Evolutionary conservation across 2,888 invertebrate genomes (phyloP), one percentile per base, ranked within the genome.

Genomic region (Sicus ferrugineus): DNA sequence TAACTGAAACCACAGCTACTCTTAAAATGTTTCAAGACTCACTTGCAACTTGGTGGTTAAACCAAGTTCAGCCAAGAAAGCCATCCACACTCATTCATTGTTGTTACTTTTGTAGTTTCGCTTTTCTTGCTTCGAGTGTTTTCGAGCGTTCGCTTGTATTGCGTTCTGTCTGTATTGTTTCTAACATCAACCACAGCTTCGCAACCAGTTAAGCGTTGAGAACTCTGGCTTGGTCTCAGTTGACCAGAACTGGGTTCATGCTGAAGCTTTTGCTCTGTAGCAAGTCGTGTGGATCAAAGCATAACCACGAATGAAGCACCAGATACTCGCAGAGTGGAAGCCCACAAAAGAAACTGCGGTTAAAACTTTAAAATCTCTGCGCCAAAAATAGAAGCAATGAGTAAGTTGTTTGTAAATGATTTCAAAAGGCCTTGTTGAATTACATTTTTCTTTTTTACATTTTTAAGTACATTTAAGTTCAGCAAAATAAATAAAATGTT

Each of bases 1-100:
- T 74, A 76, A 77, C 77, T 77, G 74, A 77, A 72, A 73, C 71
- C 72, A 69, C 73, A 72, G 69, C 73, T 72, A 69, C 62, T 58
- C 62, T 59, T 65, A 68, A 71, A 67, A 64, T 71, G 68, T 69
- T 70, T 74, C 69, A 71, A 73, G 73, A 74, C 72, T 71, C 72
- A 11, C 0, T 23, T 6, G 21, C 54, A 23, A 19, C 28, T 21
- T 54, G 65, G 42, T 66, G 65, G 65, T 26, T 42, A 26, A 61
- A n/a, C n/a, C n/a, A n/a, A n/a, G 61, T 26, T 61, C 42, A 23
- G 38, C 42, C 42, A 42, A 61, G 42, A 61, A 61, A 61, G 42
- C 26, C 61, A 26, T 23, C 21, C 64, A n/a, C n/a, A n/a, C n/a
- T n/a, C n/a, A n/a, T n/a, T 64, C 31, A 19, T 9, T 52, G 64